Percentiles rank a stretch among this genome's conserved stretches.
phyloP scores from a whole-genome alignment of 2,888 invertebrate genomes.

The Ichneumoninae sp. region DNA sequence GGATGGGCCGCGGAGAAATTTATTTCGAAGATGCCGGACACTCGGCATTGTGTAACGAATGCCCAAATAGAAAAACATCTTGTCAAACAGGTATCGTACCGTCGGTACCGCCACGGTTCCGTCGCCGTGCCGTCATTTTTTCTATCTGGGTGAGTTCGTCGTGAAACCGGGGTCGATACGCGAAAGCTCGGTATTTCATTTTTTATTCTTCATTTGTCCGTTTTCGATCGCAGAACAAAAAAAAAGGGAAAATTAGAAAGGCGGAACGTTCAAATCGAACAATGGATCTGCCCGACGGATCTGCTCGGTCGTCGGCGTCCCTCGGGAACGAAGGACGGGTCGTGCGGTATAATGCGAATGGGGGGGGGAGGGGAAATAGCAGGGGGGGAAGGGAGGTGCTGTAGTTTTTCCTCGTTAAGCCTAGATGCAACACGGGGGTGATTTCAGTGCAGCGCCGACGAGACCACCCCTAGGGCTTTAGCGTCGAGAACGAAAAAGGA shows the following conservation, averaged over 20 bases:
- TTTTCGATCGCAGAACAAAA: background rate
- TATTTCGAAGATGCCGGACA: background rate
- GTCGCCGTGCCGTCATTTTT: too few species aligned
- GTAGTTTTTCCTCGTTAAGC: conserved; percentile 71
- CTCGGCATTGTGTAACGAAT: background rate
- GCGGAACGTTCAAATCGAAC: conserved; percentile 6
- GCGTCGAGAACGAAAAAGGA: conserved; percentile 46
- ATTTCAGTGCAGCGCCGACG: conserved; percentile 72
- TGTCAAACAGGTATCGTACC: too few species aligned
- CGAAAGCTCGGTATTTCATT: background rate
- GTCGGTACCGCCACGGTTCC: too few species aligned
- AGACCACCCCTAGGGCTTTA: conserved; percentile 70
- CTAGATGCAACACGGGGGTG: conserved; percentile 68
- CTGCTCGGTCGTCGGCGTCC: conserved; percentile 3
- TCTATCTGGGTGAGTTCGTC: background rate
- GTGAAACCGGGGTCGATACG: background rate
- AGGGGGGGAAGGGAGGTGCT: too few species aligned
- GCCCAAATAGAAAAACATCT: too few species aligned
- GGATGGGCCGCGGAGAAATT: background rate
- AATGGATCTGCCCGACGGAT: background rate
- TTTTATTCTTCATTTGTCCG: background rate
- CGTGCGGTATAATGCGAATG: conserved; percentile 5
- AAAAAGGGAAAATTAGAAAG: background rate
- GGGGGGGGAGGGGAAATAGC: background rate
- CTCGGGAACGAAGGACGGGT: background rate